phyloP scores from a whole-genome alignment of 2,888 invertebrate species.

The Phorcus lineatus region DNA sequence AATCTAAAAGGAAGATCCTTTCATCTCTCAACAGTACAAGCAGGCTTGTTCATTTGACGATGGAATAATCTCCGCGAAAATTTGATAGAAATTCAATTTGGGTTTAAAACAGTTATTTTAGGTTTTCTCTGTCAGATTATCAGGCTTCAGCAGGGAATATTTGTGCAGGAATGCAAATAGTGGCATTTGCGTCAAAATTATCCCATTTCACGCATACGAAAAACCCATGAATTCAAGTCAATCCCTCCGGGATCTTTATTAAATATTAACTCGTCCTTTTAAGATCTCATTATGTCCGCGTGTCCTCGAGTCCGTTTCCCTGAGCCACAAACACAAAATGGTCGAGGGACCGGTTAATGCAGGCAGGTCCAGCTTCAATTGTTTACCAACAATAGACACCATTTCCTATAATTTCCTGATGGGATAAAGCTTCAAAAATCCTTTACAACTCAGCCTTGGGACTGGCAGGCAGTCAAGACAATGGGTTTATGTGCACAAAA shows the following conservation, averaged over 20 bases:
- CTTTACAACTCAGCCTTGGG: background rate
- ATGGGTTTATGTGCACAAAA: background rate
- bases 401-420: conserved; percentile 27
- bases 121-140: no score
- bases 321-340: background rate
- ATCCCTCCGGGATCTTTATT: background rate
- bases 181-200: no score
- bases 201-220: background rate
- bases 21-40: no score
- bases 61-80: no score
- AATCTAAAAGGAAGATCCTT: no score
- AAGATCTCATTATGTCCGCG: conserved; percentile 16
- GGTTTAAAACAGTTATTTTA: no score
- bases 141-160: no score
- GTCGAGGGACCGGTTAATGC: background rate
- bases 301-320: background rate
- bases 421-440: background rate
- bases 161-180: no score
- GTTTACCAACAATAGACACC: conserved; percentile 23
- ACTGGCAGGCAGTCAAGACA: background rate
- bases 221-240: background rate
- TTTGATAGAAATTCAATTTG: no score
- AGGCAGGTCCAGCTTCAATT: background rate
- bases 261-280: conserved; percentile 20
- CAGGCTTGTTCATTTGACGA: no score